Percentiles rank a stretch among this genome's conserved stretches.
Evolutionary conservation across 64 coral and sea anemone species (phyloP).

Genomic region (Hydrozoanthus tunicans): DNA sequence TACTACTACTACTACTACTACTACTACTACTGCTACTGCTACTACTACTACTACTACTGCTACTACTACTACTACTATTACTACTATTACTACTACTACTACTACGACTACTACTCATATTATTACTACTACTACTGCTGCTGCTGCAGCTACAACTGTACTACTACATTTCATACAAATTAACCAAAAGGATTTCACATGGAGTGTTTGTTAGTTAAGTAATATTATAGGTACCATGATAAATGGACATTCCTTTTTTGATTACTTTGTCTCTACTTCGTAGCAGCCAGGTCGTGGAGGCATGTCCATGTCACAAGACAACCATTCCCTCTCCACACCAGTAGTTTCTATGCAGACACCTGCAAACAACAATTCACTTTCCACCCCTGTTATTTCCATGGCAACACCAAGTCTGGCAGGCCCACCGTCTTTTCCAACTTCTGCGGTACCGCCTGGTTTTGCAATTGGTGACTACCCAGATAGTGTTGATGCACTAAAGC

Average conservation of each 20-base stretch:
- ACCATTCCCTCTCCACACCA: constrained; percentile 42
- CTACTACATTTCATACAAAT: background rate
- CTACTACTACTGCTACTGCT: too few species aligned
- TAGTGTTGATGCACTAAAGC: constrained; percentile 24
- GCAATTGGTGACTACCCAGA: constrained; percentile 10
- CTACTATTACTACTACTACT: too few species aligned
- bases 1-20: too few species aligned
- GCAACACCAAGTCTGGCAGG: constrained; percentile 45
- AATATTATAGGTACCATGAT: too few species aligned
- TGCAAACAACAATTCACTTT: constrained; percentile 21
- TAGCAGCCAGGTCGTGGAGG: constrained; percentile 23
- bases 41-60: too few species aligned
- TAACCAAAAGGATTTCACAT: background rate
- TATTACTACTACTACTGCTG: too few species aligned
- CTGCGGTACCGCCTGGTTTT: constrained; percentile 2
- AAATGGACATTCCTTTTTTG: too few species aligned
- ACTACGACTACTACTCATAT: too few species aligned
- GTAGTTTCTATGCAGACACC: constrained; percentile 45
- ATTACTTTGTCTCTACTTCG: background rate
- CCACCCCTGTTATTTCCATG: constrained; percentile 55
- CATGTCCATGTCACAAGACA: constrained; percentile 18
- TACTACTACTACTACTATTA: too few species aligned
- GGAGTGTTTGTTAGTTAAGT: background rate
- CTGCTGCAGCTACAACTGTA: too few species aligned
- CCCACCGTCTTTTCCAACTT: constrained; percentile 15